Percentiles rank a stretch among this genome's conserved stretches.
These are phyloP conservation scores for Dissostichus mawsoni DNA, from an alignment of 2,113 vertebrate genomes.

Conservation along the genomic window DNA sequence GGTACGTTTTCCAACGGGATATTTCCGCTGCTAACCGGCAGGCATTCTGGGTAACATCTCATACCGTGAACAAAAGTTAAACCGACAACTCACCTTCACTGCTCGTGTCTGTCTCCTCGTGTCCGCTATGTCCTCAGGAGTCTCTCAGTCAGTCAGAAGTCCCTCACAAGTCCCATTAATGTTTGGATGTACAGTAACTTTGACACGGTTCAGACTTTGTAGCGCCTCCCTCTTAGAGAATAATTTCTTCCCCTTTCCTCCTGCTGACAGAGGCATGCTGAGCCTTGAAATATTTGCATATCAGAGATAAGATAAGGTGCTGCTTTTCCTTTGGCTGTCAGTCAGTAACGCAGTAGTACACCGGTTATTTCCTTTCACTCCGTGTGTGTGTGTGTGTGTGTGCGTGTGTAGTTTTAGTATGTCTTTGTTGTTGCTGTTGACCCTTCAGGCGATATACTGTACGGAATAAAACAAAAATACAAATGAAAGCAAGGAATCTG, in stretches of 20 bases:
- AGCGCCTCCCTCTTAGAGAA: conserved; percentile 60
- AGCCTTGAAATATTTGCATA: conserved; percentile 51
- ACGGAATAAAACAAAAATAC: not conserved
- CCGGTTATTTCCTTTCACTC: not conserved
- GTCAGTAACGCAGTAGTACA: not conserved
- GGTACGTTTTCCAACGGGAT: conserved; percentile 13
- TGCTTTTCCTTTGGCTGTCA: conserved; percentile 19
- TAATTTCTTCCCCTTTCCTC: conserved; percentile 11
- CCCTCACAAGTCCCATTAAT: not conserved
- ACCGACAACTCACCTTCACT: conserved; percentile 26
- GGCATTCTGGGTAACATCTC: not conserved
- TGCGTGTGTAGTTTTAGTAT: not conserved
- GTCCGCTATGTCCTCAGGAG: conserved; percentile 6
- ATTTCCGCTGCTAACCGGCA: not conserved
- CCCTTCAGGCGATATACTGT: not conserved
- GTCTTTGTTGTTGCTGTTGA: not conserved
- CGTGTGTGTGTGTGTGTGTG: not conserved
- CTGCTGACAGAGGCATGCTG: conserved; percentile 8
- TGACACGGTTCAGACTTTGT: conserved; percentile 20
- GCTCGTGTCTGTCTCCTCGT: not conserved
- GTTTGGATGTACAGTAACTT: conserved; percentile 42
- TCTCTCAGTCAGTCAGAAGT: not conserved
- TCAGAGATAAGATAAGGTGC: conserved; percentile 31
- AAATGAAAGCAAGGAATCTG: not conserved
- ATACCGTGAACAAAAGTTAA: not conserved